Conservation (phyloP, 2,888 invertebrate genomes). For the Drosophila nr. perissopoda region DNA sequence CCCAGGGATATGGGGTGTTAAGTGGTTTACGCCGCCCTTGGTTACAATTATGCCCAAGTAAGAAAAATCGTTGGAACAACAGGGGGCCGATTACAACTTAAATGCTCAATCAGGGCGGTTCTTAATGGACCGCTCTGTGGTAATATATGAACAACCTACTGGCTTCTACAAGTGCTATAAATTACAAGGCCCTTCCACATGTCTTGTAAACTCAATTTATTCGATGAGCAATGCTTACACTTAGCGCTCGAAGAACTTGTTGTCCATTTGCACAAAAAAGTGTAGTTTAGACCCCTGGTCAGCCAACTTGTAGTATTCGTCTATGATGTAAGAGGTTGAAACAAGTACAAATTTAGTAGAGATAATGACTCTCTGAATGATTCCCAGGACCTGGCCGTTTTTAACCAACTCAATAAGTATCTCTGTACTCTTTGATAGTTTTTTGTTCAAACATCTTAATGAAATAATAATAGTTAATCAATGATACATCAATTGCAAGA, state of each 20-base stretch:
- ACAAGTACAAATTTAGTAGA: neutral
- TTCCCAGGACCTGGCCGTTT: neutral
- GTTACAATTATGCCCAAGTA: slow-evolving; percentile 43
- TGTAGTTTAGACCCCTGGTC: neutral
- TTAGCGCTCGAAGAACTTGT: slow-evolving; percentile 3
- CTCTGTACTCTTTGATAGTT: neutral
- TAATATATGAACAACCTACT: slow-evolving; percentile 38
- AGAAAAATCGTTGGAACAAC: slow-evolving; percentile 49
- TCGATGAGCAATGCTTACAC: slow-evolving; percentile 30
- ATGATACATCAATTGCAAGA: neutral
- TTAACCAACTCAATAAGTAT: neutral
- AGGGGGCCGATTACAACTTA: slow-evolving; percentile 75
- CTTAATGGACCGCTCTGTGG: slow-evolving; percentile 64
- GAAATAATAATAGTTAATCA: neutral
- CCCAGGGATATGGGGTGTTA: slow-evolving; percentile 72
- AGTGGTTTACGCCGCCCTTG: slow-evolving; percentile 71
- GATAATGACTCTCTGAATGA: neutral
- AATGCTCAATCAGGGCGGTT: slow-evolving; percentile 74
- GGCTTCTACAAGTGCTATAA: slow-evolving; percentile 43
- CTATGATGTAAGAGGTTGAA: neutral
- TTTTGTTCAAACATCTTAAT: neutral
- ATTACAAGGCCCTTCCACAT: slow-evolving; percentile 36
- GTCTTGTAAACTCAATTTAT: slow-evolving; percentile 39
- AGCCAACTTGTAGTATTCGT: neutral
- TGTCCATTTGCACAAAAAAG: neutral